phyloP scores from a whole-genome alignment of 1,140 invertebrate genomes.

The Polyergus mexicanus region DNA sequence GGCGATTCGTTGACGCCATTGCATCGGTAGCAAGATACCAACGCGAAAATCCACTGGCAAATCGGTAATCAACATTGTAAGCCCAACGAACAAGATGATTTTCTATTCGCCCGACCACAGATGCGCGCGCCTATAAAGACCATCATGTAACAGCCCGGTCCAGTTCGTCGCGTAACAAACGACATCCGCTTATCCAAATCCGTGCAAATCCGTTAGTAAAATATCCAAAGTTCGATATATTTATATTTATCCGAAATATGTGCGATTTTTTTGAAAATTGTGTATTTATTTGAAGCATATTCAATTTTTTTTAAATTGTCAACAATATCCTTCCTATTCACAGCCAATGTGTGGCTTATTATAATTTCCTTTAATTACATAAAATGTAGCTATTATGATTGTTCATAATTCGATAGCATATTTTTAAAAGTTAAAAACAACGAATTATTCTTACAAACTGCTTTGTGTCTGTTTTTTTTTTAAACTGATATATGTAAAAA shows the following conservation, averaged over 20 bases:
- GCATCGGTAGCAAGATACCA: constrained; percentile 11
- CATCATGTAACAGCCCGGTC: neutral
- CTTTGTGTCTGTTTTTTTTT: neutral
- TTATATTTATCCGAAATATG: neutral
- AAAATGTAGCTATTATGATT: neutral
- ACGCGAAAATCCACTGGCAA: constrained; percentile 61
- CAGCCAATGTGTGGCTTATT: neutral
- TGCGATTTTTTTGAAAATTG: neutral
- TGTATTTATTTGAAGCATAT: too few relatives aligned
- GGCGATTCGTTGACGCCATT: neutral
- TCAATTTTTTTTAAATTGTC: neutral
- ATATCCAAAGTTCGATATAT: neutral
- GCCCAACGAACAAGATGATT: constrained; percentile 48
- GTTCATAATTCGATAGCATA: neutral
- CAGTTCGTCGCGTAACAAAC: constrained; percentile 2
- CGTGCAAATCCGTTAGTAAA: neutral
- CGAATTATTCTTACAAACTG: neutral
- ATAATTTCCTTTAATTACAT: neutral
- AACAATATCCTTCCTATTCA: neutral
- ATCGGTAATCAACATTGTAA: constrained; percentile 69
- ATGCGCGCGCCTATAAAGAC: constrained; percentile 11
- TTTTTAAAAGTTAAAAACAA: neutral
- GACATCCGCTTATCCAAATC: neutral
- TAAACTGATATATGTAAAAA: neutral
- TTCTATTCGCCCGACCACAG: constrained; percentile 18